Conservation (phyloP, 2,797 vertebrate species). For the Hipposideros larvatus region DNA sequence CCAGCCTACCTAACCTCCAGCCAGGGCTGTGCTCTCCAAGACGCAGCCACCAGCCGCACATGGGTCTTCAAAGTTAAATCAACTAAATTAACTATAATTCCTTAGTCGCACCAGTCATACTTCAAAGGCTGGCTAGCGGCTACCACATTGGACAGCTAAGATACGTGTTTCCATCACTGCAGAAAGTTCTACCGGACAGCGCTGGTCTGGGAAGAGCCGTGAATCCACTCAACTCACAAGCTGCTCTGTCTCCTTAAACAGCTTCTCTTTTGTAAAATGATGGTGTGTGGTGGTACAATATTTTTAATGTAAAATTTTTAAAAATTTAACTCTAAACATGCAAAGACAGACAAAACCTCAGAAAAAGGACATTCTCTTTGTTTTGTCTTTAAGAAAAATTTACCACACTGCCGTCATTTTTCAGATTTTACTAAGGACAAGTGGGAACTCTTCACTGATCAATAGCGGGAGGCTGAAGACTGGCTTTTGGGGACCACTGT, state of each 20-base stretch:
- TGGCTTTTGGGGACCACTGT: not conserved
- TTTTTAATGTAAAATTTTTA: not conserved
- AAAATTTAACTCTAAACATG: constrained; percentile 12
- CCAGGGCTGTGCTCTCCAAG: not conserved
- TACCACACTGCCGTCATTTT: not conserved
- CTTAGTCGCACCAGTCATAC: not conserved
- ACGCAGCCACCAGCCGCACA: not conserved
- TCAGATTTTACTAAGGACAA: not conserved
- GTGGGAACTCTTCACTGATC: not conserved
- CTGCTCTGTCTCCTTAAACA: not conserved
- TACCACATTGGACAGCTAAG: not conserved
- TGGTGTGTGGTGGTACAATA: not conserved
- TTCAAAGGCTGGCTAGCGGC: not conserved
- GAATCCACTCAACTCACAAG: not conserved
- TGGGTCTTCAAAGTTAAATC: constrained; percentile 17
- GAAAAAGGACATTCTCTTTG: not conserved
- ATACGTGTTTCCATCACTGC: not conserved
- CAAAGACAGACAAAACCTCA: not conserved
- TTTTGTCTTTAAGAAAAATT: not conserved
- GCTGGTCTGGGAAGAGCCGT: not conserved
- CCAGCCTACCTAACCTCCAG: not conserved
- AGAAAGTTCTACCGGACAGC: not conserved
- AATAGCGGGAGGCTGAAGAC: not conserved
- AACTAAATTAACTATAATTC: not conserved
- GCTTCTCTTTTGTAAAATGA: not conserved